Evolutionary conservation across 2,888 invertebrate species (phyloP).

Genomic region (Platypus cylindrus): DNA sequence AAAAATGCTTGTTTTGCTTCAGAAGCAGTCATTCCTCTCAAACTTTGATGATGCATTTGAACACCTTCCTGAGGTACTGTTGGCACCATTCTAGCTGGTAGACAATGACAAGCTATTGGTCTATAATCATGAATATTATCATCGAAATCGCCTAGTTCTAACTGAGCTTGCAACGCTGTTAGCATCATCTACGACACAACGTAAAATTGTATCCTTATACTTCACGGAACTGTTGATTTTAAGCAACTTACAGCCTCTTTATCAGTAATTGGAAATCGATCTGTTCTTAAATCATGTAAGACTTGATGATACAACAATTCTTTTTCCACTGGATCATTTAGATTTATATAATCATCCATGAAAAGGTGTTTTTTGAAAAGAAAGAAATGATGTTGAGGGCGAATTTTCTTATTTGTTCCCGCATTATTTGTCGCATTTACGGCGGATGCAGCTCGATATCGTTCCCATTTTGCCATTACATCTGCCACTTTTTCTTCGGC

Average conservation of each 20-base stretch:
- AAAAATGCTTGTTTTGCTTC: constrained; percentile 88
- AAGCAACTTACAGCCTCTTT: constrained; percentile 71
- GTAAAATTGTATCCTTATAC: too few species aligned
- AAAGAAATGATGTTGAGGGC: constrained; percentile 52
- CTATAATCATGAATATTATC: constrained; percentile 52
- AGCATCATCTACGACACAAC: constrained; percentile 64
- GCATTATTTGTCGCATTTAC: constrained; percentile 32
- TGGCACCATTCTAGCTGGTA: constrained; percentile 72
- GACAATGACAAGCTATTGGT: constrained; percentile 62
- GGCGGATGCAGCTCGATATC: constrained; percentile 58
- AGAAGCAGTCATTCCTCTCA: constrained; percentile 72
- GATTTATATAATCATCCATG: constrained; percentile 64
- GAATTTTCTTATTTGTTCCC: constrained; percentile 29
- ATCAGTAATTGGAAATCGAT: constrained; percentile 84
- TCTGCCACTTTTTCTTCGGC: constrained; percentile 85
- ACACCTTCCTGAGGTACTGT: constrained; percentile 72
- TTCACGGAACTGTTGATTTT: not conserved
- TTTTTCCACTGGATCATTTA: constrained; percentile 80
- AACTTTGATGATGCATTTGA: constrained; percentile 79
- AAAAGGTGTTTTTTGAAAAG: constrained; percentile 74
- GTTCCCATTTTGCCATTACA: constrained; percentile 92
- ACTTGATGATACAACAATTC: constrained; percentile 90
- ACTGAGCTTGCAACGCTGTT: constrained; percentile 84
- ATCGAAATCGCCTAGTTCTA: constrained; percentile 75
- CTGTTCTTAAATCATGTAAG: constrained; percentile 77